These are phyloP conservation scores for Trematocara marginatum DNA, from an alignment of 2,113 vertebrate species.

Conservation along the genomic window DNA sequence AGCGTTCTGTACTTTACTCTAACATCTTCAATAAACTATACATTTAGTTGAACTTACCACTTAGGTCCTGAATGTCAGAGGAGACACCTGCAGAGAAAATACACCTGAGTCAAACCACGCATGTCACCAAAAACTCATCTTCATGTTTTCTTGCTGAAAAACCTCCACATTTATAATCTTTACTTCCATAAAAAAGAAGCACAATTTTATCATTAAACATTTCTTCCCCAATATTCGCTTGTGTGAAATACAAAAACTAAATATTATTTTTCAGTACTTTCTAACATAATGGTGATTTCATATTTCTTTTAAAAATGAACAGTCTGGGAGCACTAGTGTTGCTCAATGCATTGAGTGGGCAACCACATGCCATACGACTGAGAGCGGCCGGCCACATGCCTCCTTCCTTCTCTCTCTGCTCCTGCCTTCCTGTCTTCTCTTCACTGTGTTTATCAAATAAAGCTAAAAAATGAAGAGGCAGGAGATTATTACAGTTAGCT, in stretches of 20 bases:
- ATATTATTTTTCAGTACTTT: not conserved
- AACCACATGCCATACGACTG: rapidly evolving
- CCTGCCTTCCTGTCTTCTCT: not conserved
- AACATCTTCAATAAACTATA: not conserved
- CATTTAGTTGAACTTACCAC: not conserved
- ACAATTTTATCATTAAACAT: not conserved
- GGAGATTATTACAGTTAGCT: not conserved
- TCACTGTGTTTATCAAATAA: not conserved
- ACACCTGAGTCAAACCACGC: not conserved
- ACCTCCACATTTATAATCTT: not conserved
- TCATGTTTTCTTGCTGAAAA: not conserved
- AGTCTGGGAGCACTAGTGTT: not conserved
- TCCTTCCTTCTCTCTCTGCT: not conserved
- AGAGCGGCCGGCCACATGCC: rapidly evolving
- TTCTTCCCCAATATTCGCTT: not conserved
- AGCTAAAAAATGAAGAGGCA: not conserved
- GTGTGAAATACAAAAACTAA: not conserved
- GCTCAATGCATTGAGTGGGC: not conserved
- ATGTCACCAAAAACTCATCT: not conserved
- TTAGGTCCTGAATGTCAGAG: not conserved
- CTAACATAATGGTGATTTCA: not conserved
- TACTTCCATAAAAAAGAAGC: not conserved
- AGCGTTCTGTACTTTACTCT: not conserved
- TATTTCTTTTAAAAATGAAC: not conserved
- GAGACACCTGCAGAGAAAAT: not conserved